Percentiles rank a stretch among this genome's conserved stretches.
Conservation (phyloP, 1,140 invertebrate species). For the Ips nitidus region DNA sequence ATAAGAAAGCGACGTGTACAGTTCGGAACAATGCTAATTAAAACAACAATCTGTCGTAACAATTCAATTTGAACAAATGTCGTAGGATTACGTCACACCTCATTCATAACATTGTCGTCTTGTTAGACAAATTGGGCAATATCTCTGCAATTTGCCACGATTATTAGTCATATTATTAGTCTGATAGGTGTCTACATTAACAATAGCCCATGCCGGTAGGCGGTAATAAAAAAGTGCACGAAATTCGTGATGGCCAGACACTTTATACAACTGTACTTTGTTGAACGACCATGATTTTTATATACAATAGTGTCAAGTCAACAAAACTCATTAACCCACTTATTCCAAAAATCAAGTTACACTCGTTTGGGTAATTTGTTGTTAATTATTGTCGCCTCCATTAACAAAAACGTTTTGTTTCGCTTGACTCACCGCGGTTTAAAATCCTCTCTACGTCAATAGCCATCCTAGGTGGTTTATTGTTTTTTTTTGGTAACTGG, state of each 20-base stretch:
- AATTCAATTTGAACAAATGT: no score
- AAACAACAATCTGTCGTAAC: no score
- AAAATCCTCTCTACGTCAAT: background rate
- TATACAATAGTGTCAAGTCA: background rate
- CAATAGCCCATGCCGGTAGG: background rate
- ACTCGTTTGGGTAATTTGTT: background rate
- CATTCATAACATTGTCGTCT: background rate
- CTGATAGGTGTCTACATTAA: background rate
- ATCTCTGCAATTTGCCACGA: background rate
- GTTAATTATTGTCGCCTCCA: background rate
- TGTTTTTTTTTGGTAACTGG: background rate
- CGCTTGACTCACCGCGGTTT: background rate
- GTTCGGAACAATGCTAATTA: no score
- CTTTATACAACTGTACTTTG: background rate
- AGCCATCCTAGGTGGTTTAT: background rate
- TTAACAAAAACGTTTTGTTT: background rate
- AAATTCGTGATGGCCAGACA: background rate
- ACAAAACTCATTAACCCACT: background rate
- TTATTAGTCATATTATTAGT: background rate
- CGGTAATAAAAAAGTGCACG: background rate
- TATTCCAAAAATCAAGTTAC: background rate
- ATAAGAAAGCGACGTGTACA: no score
- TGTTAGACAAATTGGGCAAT: constrained; percentile 1
- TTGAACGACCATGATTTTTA: no score
- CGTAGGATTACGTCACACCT: background rate